phyloP scores from a whole-genome alignment of 2,888 invertebrate species.

The Chrysolina americana region DNA sequence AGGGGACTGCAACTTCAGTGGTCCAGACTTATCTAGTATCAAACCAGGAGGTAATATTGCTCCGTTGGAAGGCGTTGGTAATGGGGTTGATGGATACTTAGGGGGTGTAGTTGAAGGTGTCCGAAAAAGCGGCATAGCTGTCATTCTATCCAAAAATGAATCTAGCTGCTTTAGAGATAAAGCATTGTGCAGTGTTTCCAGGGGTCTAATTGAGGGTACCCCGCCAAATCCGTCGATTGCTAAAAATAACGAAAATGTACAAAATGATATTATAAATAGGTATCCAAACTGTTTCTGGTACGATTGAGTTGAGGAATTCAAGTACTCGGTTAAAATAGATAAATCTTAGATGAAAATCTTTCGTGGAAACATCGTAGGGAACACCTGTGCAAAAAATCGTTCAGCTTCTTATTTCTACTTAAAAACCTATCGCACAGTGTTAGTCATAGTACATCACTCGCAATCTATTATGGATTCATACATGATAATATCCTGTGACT shows the following conservation, averaged over 20 bases:
- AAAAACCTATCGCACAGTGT: too few relatives aligned
- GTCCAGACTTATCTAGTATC: slow-evolving; percentile 59
- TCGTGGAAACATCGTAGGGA: too few relatives aligned
- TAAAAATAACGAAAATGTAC: slow-evolving; percentile 56
- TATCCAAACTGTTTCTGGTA: too few relatives aligned
- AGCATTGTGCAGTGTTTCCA: slow-evolving; percentile 98
- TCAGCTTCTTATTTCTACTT: too few relatives aligned
- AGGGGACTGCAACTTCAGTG: slow-evolving; percentile 69
- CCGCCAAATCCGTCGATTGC: slow-evolving; percentile 90
- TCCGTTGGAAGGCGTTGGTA: slow-evolving; percentile 65
- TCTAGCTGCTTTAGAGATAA: slow-evolving; percentile 93
- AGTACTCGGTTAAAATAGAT: too few relatives aligned
- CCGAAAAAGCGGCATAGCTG: slow-evolving; percentile 80
- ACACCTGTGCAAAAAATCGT: too few relatives aligned
- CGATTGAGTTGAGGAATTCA: too few relatives aligned
- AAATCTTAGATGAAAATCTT: too few relatives aligned
- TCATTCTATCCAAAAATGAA: slow-evolving; percentile 89
- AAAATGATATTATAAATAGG: too few relatives aligned
- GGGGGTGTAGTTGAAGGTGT: slow-evolving; percentile 83
- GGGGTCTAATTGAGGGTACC: slow-evolving; percentile 94
- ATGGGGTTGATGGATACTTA: slow-evolving; percentile 75
- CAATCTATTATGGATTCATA: too few relatives aligned
- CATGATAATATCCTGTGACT: too few relatives aligned
- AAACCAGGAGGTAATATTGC: slow-evolving; percentile 53
- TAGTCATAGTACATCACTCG: too few relatives aligned